Percentiles rank a stretch among this genome's conserved stretches.
Evolutionary conservation across 2,888 invertebrate species (phyloP).

Genomic region (Phrixothrix hirtus): DNA sequence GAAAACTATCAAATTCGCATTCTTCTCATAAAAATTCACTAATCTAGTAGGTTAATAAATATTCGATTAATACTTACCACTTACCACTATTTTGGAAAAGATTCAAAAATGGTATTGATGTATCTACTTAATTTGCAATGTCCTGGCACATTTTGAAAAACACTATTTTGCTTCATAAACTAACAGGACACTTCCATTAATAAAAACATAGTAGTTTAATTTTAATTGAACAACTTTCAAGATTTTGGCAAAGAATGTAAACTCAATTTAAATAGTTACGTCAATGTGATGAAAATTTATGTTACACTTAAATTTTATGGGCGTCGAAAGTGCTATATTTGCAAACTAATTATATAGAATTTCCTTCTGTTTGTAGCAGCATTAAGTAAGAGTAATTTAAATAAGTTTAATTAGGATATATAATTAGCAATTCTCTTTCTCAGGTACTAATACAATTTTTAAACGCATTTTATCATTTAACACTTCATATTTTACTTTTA

Average conservation of each 20-base stretch:
- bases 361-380: constrained; percentile 14
- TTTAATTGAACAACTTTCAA: constrained; percentile 41
- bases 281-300: constrained; percentile 35
- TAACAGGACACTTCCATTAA: constrained; percentile 20
- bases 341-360: constrained; percentile 16
- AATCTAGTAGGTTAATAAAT: background rate
- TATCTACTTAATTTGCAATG: too few species aligned
- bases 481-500: too few species aligned
- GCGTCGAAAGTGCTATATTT: constrained; percentile 17
- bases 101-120: too few species aligned
- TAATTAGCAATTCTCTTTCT: background rate
- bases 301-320: constrained; percentile 22
- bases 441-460: too few species aligned
- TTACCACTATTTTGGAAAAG: too few species aligned
- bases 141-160: constrained; percentile 4
- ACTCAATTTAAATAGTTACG: constrained; percentile 38
- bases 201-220: constrained; percentile 24
- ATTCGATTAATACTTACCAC: background rate
- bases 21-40: background rate
- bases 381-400: too few species aligned
- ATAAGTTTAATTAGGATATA: too few species aligned
- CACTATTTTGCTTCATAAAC: constrained; percentile 2
- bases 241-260: constrained; percentile 39
- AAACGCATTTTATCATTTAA: too few species aligned
- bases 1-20: too few species aligned